A percentile compares a stretch with the other conserved stretches of the same genome.
These are phyloP conservation scores for Aurelia aurita complex sp. Pacific DNA, from an alignment of 30 jellyfish, hydroid and myxozoan genomes.

Conservation along the genomic window DNA sequence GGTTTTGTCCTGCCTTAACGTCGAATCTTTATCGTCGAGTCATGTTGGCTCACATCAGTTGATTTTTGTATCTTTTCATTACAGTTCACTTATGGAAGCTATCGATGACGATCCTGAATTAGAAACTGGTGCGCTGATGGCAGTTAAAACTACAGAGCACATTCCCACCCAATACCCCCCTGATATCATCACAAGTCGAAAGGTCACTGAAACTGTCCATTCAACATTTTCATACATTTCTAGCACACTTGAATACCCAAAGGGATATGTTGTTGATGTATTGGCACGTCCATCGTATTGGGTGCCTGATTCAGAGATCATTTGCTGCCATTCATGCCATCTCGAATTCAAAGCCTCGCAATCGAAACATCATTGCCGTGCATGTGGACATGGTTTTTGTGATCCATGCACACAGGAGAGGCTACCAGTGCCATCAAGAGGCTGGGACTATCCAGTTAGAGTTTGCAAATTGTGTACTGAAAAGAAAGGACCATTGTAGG, in stretches of 20 bases:
- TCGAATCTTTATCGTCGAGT: too few relatives aligned
- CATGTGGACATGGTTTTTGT: slow-evolving; percentile 96
- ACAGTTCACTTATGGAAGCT: slow-evolving; percentile 93
- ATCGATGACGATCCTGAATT: slow-evolving; percentile 91
- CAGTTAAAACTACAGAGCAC: slow-evolving; percentile 81
- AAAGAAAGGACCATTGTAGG: slow-evolving; percentile 78
- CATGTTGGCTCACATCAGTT: too few relatives aligned
- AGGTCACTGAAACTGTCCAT: slow-evolving; percentile 91
- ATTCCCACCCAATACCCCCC: slow-evolving; percentile 93
- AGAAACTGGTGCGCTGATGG: slow-evolving; percentile 93
- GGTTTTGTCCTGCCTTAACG: too few relatives aligned
- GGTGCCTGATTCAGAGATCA: slow-evolving; percentile 91
- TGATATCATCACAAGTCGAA: slow-evolving; percentile 81
- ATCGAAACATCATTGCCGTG: slow-evolving; percentile 95
- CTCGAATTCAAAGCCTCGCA: slow-evolving; percentile 62
- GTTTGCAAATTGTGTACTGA: slow-evolving; percentile 84
- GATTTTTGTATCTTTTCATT: neutral
- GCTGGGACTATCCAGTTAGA: slow-evolving; percentile 98
- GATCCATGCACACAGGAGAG: slow-evolving; percentile 84
- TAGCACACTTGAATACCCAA: slow-evolving; percentile 94
- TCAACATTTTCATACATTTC: slow-evolving; percentile 91
- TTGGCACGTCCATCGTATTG: slow-evolving; percentile 94
- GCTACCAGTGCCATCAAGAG: slow-evolving; percentile 96
- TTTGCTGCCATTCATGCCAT: slow-evolving; percentile 62
- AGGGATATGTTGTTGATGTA: slow-evolving; percentile 85